Base-by-base conservation (phyloP, 2,797 vertebrate genomes). In the Falco cherrug region DNA sequence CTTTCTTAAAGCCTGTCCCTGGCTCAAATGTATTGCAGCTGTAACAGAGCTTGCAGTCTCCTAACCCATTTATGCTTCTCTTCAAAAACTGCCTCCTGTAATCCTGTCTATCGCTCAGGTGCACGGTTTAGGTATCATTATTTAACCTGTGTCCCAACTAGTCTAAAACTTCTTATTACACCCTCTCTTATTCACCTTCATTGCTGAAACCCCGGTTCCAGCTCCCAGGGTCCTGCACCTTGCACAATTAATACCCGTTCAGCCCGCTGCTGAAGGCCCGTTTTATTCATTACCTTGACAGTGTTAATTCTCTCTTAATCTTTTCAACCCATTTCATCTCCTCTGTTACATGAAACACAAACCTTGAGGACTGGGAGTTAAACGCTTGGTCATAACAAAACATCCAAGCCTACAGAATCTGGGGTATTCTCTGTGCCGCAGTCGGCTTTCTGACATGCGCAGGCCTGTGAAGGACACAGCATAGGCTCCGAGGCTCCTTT, bases 401-500 rank as follows among this genome's bases (percentile, higher is more conserved):
- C 7, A 16, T 3, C 28, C 2, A 41, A 25, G 13, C 68, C 61
- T 22, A 16, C 24, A 56, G 53, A 48, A 37, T 13, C 13, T 13
- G 14, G 21, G 6, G 5, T 39, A 6, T 61, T 77, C 59, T 20
- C 26, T 19, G 64, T n/a, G 11, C 50, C 5, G 28, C 28, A 75
- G 56, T 15, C 37, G 22, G 29, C 10, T 71, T 56, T 48, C 16
- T 5, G 57, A 76, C 29, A 7, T 0, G 16, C 1, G 0, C 16
- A 67, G 41, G 10, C 4, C 8, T 1, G 2, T 1, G 25, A 48
- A 3, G 47, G 6, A 39, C 9, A 3, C 2, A 2, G 13, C 16
- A 8, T 3, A 33, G 7, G 19, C 14, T 16, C 47, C 24, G 11
- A 9, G 57, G 6, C 22, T 39, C 24, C 6, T 84, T 69, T 69